phyloP scores from a whole-genome alignment of 2,888 invertebrate genomes.

The Eueremaeus valkanovi region DNA sequence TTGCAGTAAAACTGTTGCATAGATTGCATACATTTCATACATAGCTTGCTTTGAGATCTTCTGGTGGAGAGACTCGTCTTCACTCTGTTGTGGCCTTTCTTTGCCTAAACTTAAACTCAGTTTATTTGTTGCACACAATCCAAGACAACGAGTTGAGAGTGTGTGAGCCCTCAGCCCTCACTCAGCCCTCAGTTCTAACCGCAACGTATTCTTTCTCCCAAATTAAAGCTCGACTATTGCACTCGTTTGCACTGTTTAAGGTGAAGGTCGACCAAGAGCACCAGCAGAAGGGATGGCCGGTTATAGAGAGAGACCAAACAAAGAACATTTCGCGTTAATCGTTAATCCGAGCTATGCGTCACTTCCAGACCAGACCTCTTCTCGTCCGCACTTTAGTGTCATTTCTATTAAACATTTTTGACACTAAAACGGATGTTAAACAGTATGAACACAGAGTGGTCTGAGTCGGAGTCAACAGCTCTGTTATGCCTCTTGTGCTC shows the following conservation, averaged over 20 bases:
- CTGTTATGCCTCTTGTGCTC: not conserved
- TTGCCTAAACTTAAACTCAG: too few relatives aligned
- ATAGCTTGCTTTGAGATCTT: too few relatives aligned
- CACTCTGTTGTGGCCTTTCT: too few relatives aligned
- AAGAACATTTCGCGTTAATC: slow-evolving; percentile 17
- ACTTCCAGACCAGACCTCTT: not conserved
- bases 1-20: too few relatives aligned
- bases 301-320: slow-evolving; percentile 19
- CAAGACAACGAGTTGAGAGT: too few relatives aligned
- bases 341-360: slow-evolving; percentile 5
- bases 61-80: too few relatives aligned
- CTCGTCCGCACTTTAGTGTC: not conserved
- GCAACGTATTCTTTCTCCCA: slow-evolving; percentile 5
- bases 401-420: not conserved
- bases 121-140: too few relatives aligned
- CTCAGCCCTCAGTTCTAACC: not conserved
- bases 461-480: too few relatives aligned
- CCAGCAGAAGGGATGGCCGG: slow-evolving; percentile 12
- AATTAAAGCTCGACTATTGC: slow-evolving; percentile 30
- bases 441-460: not conserved
- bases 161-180: too few relatives aligned
- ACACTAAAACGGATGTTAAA: not conserved
- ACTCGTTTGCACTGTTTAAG: slow-evolving; percentile 39
- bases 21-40: too few relatives aligned
- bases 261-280: slow-evolving; percentile 34